Evolutionary conservation across 2,797 vertebrate species (phyloP).

Genomic region (Cyclopterus lumpus): DNA sequence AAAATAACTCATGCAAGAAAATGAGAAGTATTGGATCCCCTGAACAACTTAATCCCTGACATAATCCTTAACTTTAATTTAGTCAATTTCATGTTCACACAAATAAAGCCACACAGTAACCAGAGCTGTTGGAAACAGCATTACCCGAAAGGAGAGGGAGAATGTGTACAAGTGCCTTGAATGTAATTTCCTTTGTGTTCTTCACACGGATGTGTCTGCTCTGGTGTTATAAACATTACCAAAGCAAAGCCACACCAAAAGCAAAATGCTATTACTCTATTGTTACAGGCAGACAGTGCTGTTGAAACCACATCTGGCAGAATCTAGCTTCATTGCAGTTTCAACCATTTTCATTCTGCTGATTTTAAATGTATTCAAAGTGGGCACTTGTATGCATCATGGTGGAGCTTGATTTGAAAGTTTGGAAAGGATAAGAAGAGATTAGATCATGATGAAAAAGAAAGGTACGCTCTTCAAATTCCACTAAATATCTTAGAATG

Average conservation of each 20-base stretch:
- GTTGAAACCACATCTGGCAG: constrained; percentile 14
- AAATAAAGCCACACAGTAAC: constrained; percentile 74
- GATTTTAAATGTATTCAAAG: constrained; percentile 38
- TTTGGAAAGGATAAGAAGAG: constrained; percentile 57
- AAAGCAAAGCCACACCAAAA: constrained; percentile 39
- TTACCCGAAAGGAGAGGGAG: constrained; percentile 47
- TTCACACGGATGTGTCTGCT: constrained; percentile 45
- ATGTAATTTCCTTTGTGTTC: constrained; percentile 61
- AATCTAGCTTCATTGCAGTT: constrained; percentile 26
- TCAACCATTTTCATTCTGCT: constrained; percentile 29
- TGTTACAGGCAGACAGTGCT: constrained; percentile 41
- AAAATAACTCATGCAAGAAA: constrained; percentile 62
- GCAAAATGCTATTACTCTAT: constrained; percentile 39
- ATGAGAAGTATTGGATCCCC: constrained; percentile 73
- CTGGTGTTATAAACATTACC: constrained; percentile 47
- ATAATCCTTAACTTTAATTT: constrained; percentile 86
- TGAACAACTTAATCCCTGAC: constrained; percentile 85
- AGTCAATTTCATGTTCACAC: constrained; percentile 79
- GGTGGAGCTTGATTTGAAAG: constrained; percentile 31
- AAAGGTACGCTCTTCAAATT: constrained; percentile 55
- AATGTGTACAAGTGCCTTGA: constrained; percentile 41
- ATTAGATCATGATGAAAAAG: constrained; percentile 56
- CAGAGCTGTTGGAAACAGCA: constrained; percentile 58
- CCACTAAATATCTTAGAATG: constrained; percentile 48
- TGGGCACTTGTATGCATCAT: constrained; percentile 22